phyloP scores from a whole-genome alignment of 2,113 vertebrate genomes.

The Nicator chloris region DNA sequence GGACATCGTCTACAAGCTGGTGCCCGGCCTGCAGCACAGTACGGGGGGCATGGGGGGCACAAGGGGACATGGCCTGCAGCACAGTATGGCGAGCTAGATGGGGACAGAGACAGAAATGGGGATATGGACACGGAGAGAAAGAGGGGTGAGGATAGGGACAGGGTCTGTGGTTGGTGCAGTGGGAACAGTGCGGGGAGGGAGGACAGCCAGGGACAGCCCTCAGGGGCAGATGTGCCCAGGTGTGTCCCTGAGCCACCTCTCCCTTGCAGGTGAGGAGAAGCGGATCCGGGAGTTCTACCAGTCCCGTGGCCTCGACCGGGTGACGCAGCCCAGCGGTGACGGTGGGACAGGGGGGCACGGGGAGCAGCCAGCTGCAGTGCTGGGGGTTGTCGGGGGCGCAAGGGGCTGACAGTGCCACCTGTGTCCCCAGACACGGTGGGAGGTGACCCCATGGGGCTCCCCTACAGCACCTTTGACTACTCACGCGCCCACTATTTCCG shows the following conservation, averaged over 20 bases:
- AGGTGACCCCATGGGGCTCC: conserved; percentile 84
- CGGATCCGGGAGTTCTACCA: conserved; percentile 97
- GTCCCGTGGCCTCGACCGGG: conserved; percentile 90
- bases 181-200: accelerated
- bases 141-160: neutral
- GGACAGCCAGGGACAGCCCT: neutral
- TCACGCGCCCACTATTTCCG: conserved; percentile 96
- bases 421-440: conserved; percentile 79
- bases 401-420: neutral
- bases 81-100: neutral
- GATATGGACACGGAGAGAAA: too few species aligned
- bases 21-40: conserved; percentile 96
- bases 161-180: neutral
- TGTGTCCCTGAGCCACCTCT: neutral
- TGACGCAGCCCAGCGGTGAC: conserved; percentile 85
- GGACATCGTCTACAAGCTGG: conserved; percentile 97
- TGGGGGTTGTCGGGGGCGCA: neutral
- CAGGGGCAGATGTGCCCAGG: accelerated
- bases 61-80: neutral
- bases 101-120: too few species aligned
- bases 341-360: conserved; percentile 61
- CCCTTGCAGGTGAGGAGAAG: conserved; percentile 87
- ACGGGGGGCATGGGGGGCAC: neutral
- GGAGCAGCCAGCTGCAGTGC: neutral
- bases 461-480: conserved; percentile 92